Evolutionary conservation across 64 coral and sea anemone genomes (phyloP).

Genomic region (Anthopleura sola): DNA sequence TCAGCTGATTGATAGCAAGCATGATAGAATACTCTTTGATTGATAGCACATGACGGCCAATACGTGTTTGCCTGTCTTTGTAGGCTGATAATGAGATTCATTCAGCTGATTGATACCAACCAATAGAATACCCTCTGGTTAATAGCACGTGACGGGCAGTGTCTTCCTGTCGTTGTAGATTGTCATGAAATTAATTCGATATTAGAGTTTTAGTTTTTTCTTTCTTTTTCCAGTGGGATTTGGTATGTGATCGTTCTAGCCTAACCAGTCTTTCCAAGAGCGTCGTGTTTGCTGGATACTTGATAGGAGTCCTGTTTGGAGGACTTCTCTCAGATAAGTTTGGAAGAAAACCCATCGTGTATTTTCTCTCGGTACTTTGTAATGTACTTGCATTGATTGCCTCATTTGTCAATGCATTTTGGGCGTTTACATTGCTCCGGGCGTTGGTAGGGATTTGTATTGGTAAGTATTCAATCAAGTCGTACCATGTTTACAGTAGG

Average conservation of each 20-base stretch:
- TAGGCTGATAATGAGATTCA: too few species aligned
- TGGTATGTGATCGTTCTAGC: constrained; percentile 43
- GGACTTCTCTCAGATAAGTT: constrained; percentile 61
- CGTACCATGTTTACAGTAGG: background rate
- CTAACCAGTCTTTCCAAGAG: constrained; percentile 51
- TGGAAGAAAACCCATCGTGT: constrained; percentile 38
- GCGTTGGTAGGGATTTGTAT: constrained; percentile 26
- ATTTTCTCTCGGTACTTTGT: constrained; percentile 6
- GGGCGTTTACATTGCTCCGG: constrained; percentile 47
- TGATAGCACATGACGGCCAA: too few species aligned
- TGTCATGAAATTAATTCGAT: too few species aligned
- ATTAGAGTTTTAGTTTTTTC: background rate
- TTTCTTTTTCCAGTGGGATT: background rate
- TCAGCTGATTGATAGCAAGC: too few species aligned
- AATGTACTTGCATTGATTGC: constrained; percentile 31
- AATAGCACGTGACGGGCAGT: too few species aligned
- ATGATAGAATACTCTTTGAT: too few species aligned
- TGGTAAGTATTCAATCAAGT: constrained; percentile 1
- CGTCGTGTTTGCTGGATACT: constrained; percentile 62
- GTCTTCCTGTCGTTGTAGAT: too few species aligned
- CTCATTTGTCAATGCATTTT: constrained; percentile 40
- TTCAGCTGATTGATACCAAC: too few species aligned
- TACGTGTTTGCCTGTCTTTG: too few species aligned
- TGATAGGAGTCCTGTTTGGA: constrained; percentile 63
- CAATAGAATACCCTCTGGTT: too few species aligned